Conservation (phyloP, 1,140 invertebrate genomes). For the Lamellibrachia luymesi region DNA sequence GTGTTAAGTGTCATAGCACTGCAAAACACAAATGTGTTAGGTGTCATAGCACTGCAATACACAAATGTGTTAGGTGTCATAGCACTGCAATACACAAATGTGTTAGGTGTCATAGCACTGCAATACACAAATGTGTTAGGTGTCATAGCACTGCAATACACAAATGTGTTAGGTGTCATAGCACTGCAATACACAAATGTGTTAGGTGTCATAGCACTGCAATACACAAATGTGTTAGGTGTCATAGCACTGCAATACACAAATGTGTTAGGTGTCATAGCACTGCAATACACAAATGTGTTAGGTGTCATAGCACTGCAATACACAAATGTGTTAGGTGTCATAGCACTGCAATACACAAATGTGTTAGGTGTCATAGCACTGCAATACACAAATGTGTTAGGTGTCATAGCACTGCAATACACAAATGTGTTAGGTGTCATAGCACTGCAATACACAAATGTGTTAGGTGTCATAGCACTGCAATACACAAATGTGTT, state of each 20-base stretch:
- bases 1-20: not conserved
- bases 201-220: not conserved
- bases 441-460: conserved; percentile 49
- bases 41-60: conserved; percentile 48
- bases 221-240: not conserved
- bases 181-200: not conserved
- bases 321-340: too few species aligned
- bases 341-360: not conserved
- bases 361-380: not conserved
- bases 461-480: not conserved
- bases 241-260: conserved; percentile 49
- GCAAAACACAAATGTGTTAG: not conserved
- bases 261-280: not conserved
- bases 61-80: not conserved
- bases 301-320: too few species aligned
- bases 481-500: not conserved
- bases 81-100: not conserved
- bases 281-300: not conserved
- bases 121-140: too few species aligned
- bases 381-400: not conserved
- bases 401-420: not conserved
- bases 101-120: too few species aligned
- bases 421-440: not conserved
- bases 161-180: not conserved
- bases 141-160: not conserved